phyloP scores from a whole-genome alignment of 2,888 invertebrate genomes.

The Polydrusus pterygomalis region DNA sequence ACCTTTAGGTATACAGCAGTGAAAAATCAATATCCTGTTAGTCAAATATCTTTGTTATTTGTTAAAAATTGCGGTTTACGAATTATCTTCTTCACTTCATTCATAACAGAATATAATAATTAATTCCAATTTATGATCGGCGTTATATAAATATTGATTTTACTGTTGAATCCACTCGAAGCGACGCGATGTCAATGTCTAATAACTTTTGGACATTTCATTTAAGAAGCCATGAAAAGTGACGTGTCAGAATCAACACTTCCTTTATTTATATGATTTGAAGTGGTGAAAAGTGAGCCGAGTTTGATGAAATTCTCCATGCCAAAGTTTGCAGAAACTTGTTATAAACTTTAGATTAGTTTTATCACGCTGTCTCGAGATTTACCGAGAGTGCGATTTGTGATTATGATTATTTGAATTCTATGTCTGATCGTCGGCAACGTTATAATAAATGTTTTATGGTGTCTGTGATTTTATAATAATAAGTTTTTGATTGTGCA shows the following conservation, averaged over 20 bases:
- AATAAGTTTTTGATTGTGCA: background rate
- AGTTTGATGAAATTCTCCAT: constrained; percentile 45
- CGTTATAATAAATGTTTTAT: constrained; percentile 40
- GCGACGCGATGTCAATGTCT: constrained; percentile 18
- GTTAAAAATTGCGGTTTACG: too few species aligned
- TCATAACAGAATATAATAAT: background rate
- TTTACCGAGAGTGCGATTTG: constrained; percentile 41
- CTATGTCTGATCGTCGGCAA: constrained; percentile 38
- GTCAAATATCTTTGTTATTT: too few species aligned
- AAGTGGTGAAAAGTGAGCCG: constrained; percentile 54
- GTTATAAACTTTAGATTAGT: constrained; percentile 58
- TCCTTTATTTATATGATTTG: constrained; percentile 53
- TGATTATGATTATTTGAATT: constrained; percentile 52
- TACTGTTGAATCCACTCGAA: constrained; percentile 3
- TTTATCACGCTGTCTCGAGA: constrained; percentile 48
- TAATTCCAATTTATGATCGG: background rate
- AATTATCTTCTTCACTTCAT: too few species aligned
- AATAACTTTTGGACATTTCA: constrained; percentile 42
- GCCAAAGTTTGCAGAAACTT: constrained; percentile 53
- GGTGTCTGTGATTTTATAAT: constrained; percentile 4
- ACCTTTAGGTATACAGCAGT: too few species aligned
- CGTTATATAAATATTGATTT: constrained; percentile 13
- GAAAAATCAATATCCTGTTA: too few species aligned
- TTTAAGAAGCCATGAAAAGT: constrained; percentile 40
- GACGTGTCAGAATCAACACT: constrained; percentile 52